A percentile compares a stretch with the other conserved stretches of the same genome.
Conservation (phyloP, 2,113 vertebrate genomes). For the Colossoma macropomum region DNA sequence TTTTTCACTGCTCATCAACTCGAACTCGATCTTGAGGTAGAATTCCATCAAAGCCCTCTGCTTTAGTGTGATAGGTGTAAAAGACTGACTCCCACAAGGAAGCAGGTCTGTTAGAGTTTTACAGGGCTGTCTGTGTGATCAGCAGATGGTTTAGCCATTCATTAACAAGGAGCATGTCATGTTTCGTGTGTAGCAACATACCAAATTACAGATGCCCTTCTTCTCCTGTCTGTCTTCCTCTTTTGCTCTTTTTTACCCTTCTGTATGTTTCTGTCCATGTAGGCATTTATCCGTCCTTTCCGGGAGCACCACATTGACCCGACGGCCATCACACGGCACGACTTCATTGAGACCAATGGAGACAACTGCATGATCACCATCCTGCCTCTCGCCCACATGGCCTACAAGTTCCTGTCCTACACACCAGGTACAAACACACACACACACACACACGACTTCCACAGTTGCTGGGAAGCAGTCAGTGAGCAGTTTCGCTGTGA, state of each 20-base stretch:
- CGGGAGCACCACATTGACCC: constrained; percentile 82
- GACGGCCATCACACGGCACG: constrained; percentile 80
- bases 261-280: constrained; percentile 2
- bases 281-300: constrained; percentile 81
- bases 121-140: not conserved
- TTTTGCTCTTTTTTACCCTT: not conserved
- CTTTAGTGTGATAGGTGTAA: not conserved
- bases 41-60: constrained; percentile 6
- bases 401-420: constrained; percentile 75
- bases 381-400: constrained; percentile 77
- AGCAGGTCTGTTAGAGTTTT: no score
- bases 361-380: constrained; percentile 83
- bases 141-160: not conserved
- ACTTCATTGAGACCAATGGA: constrained; percentile 82
- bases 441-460: not conserved
- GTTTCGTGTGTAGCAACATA: not conserved
- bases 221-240: not conserved
- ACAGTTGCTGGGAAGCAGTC: no score
- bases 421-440: constrained; percentile 70
- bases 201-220: constrained; percentile 1
- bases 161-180: not conserved
- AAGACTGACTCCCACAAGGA: constrained; percentile 1
- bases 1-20: not conserved
- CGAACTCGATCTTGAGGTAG: not conserved
- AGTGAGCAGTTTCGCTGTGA: not conserved